phyloP scores from a whole-genome alignment of 2,113 vertebrate species.

The Percopsis transmontana region DNA sequence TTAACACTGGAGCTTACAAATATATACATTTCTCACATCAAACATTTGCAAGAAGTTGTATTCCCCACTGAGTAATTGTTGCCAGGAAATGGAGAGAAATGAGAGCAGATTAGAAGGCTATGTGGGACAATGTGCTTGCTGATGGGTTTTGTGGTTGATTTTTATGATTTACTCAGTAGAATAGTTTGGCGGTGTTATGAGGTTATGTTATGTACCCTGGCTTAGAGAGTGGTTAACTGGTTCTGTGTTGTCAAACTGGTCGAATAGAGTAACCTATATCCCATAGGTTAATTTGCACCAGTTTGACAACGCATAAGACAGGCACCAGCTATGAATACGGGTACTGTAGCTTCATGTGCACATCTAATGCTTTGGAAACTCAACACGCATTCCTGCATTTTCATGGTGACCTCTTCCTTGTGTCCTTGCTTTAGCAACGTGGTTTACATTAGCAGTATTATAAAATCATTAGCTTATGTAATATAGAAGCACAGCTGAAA shows the following conservation, averaged over 20 bases:
- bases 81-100: constrained; percentile 53
- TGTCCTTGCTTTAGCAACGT: constrained; percentile 24
- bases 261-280: too few species aligned
- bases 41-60: constrained; percentile 50
- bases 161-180: too few species aligned
- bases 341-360: constrained; percentile 23
- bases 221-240: constrained; percentile 37
- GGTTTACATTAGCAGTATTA: constrained; percentile 23
- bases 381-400: not conserved
- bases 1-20: constrained; percentile 72
- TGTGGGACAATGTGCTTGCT: constrained; percentile 39
- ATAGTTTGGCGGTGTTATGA: constrained; percentile 41
- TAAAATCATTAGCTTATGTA: constrained; percentile 1
- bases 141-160: constrained; percentile 1
- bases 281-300: constrained; percentile 17
- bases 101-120: constrained; percentile 62
- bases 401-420: not conserved
- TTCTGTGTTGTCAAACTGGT: constrained; percentile 42
- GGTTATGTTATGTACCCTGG: constrained; percentile 30
- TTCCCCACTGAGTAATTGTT: constrained; percentile 45
- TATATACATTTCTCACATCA: constrained; percentile 72
- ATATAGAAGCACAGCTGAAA: not conserved
- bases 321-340: constrained; percentile 41
- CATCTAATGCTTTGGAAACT: constrained; percentile 14
- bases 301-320: constrained; percentile 36